Conservation (phyloP, 2,888 invertebrate species). For the Trichogramma evanescens region DNA sequence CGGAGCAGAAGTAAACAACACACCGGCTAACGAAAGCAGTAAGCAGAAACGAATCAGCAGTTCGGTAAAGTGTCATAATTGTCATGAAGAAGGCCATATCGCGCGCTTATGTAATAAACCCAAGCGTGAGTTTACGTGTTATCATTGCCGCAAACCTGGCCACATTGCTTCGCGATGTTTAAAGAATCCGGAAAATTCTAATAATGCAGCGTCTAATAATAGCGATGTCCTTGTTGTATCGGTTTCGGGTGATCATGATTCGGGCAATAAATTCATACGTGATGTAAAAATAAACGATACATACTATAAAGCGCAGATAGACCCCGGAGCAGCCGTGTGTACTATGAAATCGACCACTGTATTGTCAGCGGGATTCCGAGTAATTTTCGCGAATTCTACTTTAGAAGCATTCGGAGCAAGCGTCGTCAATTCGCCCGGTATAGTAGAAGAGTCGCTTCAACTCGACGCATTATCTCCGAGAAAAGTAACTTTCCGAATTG, state of each 20-base stretch:
- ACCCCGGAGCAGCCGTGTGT: no score
- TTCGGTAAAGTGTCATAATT: conserved; percentile 9
- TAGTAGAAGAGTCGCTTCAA: conserved; percentile 3
- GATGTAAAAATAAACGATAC: conserved; percentile 2
- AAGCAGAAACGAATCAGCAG: not conserved
- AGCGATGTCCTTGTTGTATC: not conserved
- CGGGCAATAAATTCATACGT: conserved; percentile 7
- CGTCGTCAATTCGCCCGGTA: not conserved
- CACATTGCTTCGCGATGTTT: conserved; percentile 16
- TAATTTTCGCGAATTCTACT: not conserved
- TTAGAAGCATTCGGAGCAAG: conserved; percentile 11
- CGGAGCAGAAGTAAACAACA: no score
- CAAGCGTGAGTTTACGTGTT: conserved; percentile 7
- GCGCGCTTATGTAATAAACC: not conserved
- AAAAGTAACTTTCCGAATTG: conserved; percentile 7
- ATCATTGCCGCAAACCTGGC: conserved; percentile 1
- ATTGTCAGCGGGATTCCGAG: not conserved
- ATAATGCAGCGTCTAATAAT: not conserved
- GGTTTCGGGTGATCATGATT: not conserved
- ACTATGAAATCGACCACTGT: conserved; percentile 5
- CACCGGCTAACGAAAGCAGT: not conserved
- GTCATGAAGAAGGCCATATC: conserved; percentile 3
- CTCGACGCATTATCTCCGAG: conserved; percentile 9
- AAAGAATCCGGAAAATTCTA: not conserved
- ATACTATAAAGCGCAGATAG: conserved; percentile 1